Evolutionary conservation across 2,113 vertebrate species (phyloP).

Genomic region (Oreamnos americanus): DNA sequence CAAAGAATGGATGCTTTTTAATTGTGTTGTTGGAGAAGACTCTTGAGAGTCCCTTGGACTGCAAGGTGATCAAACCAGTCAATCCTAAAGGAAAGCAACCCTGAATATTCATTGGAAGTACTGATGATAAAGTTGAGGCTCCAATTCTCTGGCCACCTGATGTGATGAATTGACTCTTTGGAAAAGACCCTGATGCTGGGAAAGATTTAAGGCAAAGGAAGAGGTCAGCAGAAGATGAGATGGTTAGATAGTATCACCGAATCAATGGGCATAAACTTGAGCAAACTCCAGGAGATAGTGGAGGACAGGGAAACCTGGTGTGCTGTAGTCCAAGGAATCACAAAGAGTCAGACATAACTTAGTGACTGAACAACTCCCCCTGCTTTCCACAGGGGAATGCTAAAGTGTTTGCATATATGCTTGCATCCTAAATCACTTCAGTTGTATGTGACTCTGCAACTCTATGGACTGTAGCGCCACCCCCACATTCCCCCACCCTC

Average conservation of each 20-base stretch:
- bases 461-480: neutral
- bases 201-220: neutral
- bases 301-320: neutral
- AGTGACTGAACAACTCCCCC: neutral
- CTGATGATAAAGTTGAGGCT: neutral
- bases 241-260: neutral
- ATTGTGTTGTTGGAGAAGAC: neutral
- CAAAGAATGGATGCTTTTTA: neutral
- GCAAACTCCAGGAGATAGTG: neutral
- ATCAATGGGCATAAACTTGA: neutral
- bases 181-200: neutral
- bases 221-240: neutral
- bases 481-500: fast-evolving
- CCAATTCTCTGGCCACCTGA: neutral
- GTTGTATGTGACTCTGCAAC: neutral
- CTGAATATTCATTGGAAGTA: neutral
- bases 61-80: neutral
- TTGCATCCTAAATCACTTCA: neutral
- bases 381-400: neutral
- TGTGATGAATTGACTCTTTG: neutral
- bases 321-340: neutral
- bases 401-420: neutral
- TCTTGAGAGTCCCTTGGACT: neutral
- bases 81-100: neutral
- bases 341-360: neutral